Evolutionary conservation across 1,140 invertebrate genomes (phyloP).

Genomic region (Carcinoscorpius rotundicauda): DNA sequence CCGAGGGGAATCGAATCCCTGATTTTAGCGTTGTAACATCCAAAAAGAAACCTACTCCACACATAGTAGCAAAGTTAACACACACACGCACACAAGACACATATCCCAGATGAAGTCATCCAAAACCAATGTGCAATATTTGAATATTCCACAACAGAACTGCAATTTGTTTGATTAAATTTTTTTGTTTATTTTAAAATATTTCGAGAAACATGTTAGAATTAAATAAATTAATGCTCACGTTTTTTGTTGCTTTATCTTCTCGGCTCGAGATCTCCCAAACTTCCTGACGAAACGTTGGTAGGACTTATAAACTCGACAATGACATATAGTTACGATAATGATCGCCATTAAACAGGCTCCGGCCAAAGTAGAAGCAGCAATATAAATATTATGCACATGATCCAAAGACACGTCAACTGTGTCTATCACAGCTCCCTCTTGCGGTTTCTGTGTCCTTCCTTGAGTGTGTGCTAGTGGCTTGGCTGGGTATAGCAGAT

Average conservation of each 20-base stretch:
- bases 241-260: constrained; percentile 19
- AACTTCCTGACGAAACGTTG: constrained; percentile 33
- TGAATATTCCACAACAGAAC: too few relatives aligned
- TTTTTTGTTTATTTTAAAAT: too few relatives aligned
- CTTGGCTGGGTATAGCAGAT: constrained; percentile 10
- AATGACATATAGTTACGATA: constrained; percentile 54
- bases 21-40: too few relatives aligned
- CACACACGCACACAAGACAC: too few relatives aligned
- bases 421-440: too few relatives aligned
- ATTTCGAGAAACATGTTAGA: too few relatives aligned
- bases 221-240: constrained; percentile 6
- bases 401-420: constrained; percentile 34
- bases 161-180: too few relatives aligned
- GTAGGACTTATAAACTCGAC: constrained; percentile 53
- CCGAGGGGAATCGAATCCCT: too few relatives aligned
- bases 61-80: too few relatives aligned
- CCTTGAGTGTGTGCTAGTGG: constrained; percentile 11
- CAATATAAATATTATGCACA: constrained; percentile 57
- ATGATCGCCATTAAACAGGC: constrained; percentile 52
- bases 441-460: constrained; percentile 7
- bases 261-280: constrained; percentile 16
- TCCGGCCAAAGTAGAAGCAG: constrained; percentile 51
- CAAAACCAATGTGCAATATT: too few relatives aligned
- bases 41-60: too few relatives aligned
- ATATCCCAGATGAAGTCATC: too few relatives aligned